Evolutionary conservation across 2,888 invertebrate species (phyloP), one percentile per base, ranked within the genome.

Genomic region (Eupithecia inturbata): DNA sequence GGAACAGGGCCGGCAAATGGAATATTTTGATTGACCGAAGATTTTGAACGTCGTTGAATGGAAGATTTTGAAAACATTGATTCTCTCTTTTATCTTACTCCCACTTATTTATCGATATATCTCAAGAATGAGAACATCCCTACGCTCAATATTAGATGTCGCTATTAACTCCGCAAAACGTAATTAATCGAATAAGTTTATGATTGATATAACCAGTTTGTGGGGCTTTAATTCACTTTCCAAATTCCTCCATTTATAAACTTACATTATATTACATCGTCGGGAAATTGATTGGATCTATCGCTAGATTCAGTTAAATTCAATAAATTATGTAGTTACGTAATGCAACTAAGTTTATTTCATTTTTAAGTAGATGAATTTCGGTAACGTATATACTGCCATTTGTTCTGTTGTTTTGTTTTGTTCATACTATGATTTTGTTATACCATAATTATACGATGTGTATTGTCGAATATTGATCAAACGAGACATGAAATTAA

Each of bases 121-220:
- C 49, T 39, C 39, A 7, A 49, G 22, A n/a, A 28, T 16, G 26
- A 33, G 63, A 76, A 77, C 93, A 85, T 83, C 92, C 83, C 91
- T 92, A 83, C 81, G 77, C 77, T 83, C 89, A 88, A 92, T 94
- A 94, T 93, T 94, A 94, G 94, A 93, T 94, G 94, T 93, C 92
- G 93, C 94, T 93, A 94, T 94, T 94, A 94, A 94, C 94, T 94
- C 93, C 94, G 94, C 94, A 94, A 94, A 94, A 94, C 93, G 94
- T 94, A 94, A 94, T 94, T 94, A 94, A 94, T 94, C 91, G 94
- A 94, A 93, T 94, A 94, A 94, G 92, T 94, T 94, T 94, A 94
- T 94, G 94, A 94, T 94, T 94, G 94, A 94, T 94, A 94, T 94
- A 93, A 94, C 94, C 94, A 93, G 94, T 93, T 93, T 86, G 93